These are phyloP conservation scores for Ptychobarbus kaznakovi DNA, from an alignment of 2,797 vertebrate species.

Conservation along the genomic window DNA sequence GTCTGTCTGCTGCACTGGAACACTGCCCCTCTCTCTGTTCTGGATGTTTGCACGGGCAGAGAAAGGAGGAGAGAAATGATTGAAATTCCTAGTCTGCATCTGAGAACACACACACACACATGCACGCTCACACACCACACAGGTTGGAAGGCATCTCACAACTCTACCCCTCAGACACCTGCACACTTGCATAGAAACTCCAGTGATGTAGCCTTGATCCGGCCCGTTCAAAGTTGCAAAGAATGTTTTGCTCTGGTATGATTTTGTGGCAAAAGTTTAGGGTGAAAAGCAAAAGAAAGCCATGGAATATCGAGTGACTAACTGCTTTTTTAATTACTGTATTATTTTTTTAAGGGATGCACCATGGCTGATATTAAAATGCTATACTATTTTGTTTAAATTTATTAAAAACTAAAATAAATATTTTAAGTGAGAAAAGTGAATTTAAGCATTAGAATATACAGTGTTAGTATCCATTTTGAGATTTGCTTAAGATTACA, in stretches of 20 bases:
- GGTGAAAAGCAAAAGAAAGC: background rate
- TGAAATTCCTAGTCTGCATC: conserved; percentile 47
- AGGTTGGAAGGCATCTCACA: conserved; percentile 13
- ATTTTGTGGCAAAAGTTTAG: background rate
- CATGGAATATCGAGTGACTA: background rate
- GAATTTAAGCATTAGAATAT: background rate
- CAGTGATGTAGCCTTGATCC: conserved; percentile 4
- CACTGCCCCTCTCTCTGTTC: conserved; percentile 46
- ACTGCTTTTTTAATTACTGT: too few species aligned
- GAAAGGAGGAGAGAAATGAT: conserved; percentile 50
- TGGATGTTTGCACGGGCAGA: conserved; percentile 54
- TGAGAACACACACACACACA: conserved; percentile 17
- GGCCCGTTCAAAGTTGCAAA: conserved; percentile 7
- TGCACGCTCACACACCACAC: background rate
- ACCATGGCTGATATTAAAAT: background rate
- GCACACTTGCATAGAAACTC: conserved; percentile 5
- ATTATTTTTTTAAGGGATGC: background rate
- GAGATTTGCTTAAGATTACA: background rate
- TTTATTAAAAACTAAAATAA: background rate
- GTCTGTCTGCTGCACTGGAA: conserved; percentile 39
- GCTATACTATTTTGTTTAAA: background rate
- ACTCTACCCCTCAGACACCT: background rate
- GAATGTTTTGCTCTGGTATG: conserved; percentile 13
- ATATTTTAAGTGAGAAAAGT: background rate
- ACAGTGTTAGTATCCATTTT: background rate